Percentiles rank a stretch among this genome's conserved stretches.
These are phyloP conservation scores for Rhadinocentrus ornatus DNA, from an alignment of 2,797 vertebrate species.

Conservation along the genomic window DNA sequence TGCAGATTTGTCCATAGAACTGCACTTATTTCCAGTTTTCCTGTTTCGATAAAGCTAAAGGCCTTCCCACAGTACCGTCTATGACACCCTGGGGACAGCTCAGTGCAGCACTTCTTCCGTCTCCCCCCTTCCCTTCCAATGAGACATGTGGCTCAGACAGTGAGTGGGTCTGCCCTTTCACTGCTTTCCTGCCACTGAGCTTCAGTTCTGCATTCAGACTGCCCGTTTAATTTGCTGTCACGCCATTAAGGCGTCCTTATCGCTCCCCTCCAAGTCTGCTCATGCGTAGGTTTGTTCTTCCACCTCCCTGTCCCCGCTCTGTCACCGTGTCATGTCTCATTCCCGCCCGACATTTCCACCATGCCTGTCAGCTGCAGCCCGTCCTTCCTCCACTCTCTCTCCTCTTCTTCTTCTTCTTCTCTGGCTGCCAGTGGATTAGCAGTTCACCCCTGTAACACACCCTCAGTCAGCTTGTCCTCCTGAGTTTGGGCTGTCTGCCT, in stretches of 20 bases:
- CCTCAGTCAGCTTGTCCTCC: slow-evolving; percentile 36
- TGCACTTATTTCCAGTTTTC: too few relatives aligned
- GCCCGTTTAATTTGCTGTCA: slow-evolving; percentile 43
- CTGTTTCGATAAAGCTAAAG: too few relatives aligned
- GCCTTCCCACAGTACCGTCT: not conserved
- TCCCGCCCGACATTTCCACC: slow-evolving; percentile 46
- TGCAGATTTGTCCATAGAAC: too few relatives aligned
- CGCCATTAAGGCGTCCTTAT: slow-evolving; percentile 49
- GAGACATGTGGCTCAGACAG: slow-evolving; percentile 7
- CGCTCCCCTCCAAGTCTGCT: slow-evolving; percentile 37
- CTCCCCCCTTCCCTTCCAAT: not conserved
- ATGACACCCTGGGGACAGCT: not conserved
- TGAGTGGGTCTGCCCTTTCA: slow-evolving; percentile 19
- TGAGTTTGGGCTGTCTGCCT: slow-evolving; percentile 52
- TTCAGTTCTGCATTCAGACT: slow-evolving; percentile 1
- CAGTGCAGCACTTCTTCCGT: not conserved
- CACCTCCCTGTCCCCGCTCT: slow-evolving; percentile 42
- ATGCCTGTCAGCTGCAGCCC: slow-evolving; percentile 54
- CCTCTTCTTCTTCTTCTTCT: slow-evolving; percentile 22
- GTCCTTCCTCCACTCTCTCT: slow-evolving; percentile 48
- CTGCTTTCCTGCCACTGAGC: slow-evolving; percentile 5
- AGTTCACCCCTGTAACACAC: slow-evolving; percentile 17
- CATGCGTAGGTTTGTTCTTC: slow-evolving; percentile 48
- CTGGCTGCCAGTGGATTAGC: slow-evolving; percentile 59
- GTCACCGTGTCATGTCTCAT: slow-evolving; percentile 67